phyloP scores from a whole-genome alignment of 2,797 vertebrate genomes.

The Phalanger gymnotis region DNA sequence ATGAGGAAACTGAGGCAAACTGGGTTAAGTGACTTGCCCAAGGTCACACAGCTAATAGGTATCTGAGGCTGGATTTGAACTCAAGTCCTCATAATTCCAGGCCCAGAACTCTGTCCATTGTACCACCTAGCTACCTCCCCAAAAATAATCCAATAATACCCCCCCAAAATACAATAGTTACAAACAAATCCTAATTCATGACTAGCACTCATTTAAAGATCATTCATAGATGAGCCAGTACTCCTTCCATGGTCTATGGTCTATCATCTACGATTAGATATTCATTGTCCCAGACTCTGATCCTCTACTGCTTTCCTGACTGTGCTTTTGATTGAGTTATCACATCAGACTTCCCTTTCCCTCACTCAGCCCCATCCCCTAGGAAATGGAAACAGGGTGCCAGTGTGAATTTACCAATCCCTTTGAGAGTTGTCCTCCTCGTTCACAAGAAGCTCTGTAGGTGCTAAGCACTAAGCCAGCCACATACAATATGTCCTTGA shows the following conservation, averaged over 20 bases:
- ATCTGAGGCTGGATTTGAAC: background rate
- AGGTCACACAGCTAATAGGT: background rate
- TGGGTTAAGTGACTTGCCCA: background rate
- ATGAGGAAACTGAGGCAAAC: background rate
- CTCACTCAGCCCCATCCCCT: background rate
- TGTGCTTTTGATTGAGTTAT: background rate
- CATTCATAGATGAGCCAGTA: background rate
- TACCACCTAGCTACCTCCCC: background rate
- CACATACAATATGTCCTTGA: background rate
- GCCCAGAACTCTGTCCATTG: background rate
- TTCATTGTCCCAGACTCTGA: background rate
- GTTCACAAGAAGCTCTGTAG: background rate
- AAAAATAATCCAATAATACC: background rate
- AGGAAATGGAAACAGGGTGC: background rate
- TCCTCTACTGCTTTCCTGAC: background rate
- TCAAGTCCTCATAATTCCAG: background rate
- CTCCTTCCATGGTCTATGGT: background rate
- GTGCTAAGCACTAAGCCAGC: background rate
- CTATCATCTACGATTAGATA: background rate
- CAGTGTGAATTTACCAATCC: background rate
- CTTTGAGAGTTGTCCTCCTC: background rate
- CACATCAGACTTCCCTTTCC: background rate
- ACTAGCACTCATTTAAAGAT: background rate
- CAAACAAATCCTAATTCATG: background rate
- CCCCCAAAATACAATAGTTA: background rate